Evolutionary conservation across 2,888 invertebrate species (phyloP).

Genomic region (Drosophila mercatorum): DNA sequence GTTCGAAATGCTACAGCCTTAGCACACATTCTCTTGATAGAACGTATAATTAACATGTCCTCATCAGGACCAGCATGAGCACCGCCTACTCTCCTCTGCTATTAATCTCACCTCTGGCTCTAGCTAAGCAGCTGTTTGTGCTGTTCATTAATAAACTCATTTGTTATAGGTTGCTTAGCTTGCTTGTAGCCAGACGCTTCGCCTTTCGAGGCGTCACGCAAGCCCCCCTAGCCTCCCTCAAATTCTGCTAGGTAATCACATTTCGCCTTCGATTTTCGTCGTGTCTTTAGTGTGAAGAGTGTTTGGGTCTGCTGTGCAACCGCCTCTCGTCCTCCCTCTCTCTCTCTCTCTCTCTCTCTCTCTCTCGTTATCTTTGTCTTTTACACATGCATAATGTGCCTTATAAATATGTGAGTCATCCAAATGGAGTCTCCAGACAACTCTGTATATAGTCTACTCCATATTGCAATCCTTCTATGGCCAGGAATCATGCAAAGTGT

Average conservation of each 20-base stretch:
- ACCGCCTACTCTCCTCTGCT: conserved; percentile 12
- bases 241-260: conserved; percentile 47
- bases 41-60: conserved; percentile 32
- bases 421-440: conserved; percentile 19
- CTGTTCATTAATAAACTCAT: conserved; percentile 62
- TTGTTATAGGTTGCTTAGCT: conserved; percentile 55
- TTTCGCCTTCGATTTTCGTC: conserved; percentile 53
- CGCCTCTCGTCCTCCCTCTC: conserved; percentile 20
- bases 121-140: conserved; percentile 35
- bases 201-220: conserved; percentile 40
- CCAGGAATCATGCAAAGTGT: conserved; percentile 70
- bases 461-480: conserved; percentile 57
- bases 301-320: conserved; percentile 1
- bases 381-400: conserved; percentile 33
- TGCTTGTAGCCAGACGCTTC: conserved; percentile 5
- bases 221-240: conserved; percentile 6
- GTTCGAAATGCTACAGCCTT: not conserved
- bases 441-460: conserved; percentile 5
- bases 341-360: conserved; percentile 21
- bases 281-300: conserved; percentile 14
- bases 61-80: conserved; percentile 1
- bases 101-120: conserved; percentile 25
- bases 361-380: not conserved
- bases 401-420: conserved; percentile 49
- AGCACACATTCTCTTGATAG: not conserved